Evolutionary conservation across 2,888 invertebrate species (phyloP), one percentile per base, ranked within the genome.

Genomic region (Ichneumon xanthorius): DNA sequence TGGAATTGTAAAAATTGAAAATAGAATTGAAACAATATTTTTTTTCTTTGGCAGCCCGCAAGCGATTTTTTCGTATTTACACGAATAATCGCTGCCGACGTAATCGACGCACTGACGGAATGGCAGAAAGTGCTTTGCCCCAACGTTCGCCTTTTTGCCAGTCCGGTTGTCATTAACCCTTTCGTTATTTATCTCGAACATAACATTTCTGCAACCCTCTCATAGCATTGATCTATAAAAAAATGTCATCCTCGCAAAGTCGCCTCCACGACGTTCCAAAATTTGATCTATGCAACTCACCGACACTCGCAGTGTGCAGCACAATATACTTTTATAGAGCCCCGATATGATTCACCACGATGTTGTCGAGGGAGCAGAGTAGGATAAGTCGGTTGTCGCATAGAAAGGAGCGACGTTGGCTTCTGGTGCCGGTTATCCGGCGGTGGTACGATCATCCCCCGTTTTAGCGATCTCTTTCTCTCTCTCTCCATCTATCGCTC

Each of bases 361-460:
- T 80, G 78, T 83, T 80, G 86, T 86, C 83, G 78, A 80, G 80
- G 80, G 55, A 83, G 80, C 97, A 19, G 97, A 97, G 79, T 97
- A 97, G 94, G 97, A 98, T 93, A 97, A 97, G 93, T 97, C 97
- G 45, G 88, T 97, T 97, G 93, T 97, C 95, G 94, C 97, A 97
- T 61, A 82, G 63, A 80, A 80, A 75, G 70, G 73, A 81, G 63
- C 67, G 75, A 80, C 73, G 85, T 63, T 80, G 82, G 81, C 71
- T 78, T 72, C 71, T 58, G 84, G 76, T 84, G 87, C 73, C 84
- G 86, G 86, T 86, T 86, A 86, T 86, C 83, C 86, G 97, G 88
- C 98, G 95, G 94, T 98, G 98, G 94, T 26, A 97, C 98, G 97
- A 94, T 98, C 98, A 63, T 83, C 86, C 83, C 86, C 67, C 77